phyloP scores from a whole-genome alignment of 2,797 vertebrate species.

The Acipenser transmontanus region DNA sequence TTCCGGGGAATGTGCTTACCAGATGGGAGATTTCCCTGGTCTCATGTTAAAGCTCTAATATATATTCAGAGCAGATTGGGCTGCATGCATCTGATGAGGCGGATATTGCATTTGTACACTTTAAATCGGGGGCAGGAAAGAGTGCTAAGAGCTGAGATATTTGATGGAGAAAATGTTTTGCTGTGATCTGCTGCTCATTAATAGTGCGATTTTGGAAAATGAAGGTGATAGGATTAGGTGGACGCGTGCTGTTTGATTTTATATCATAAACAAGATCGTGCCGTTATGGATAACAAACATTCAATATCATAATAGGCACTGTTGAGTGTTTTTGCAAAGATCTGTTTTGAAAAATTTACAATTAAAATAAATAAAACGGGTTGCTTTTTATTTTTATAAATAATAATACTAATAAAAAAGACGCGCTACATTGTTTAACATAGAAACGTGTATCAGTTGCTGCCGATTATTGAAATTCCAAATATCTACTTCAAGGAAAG shows the following conservation, averaged over 20 bases:
- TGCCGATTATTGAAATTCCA: not conserved
- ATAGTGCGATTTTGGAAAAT: conserved; percentile 5
- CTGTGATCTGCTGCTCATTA: conserved; percentile 22
- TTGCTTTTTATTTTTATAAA: too few relatives aligned
- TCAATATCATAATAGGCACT: too few relatives aligned
- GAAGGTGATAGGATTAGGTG: conserved; percentile 3
- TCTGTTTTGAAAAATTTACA: too few relatives aligned
- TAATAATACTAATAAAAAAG: too few relatives aligned
- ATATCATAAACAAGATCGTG: conserved; percentile 3
- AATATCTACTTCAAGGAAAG: too few relatives aligned
- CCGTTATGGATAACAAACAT: not conserved
- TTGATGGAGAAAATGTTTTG: conserved; percentile 47
- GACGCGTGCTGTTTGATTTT: conserved; percentile 1
- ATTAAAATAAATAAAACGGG: too few relatives aligned
- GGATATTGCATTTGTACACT: conserved; percentile 83
- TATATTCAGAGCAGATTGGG: conserved; percentile 83
- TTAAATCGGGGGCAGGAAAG: conserved; percentile 70
- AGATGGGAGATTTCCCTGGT: conserved; percentile 77
- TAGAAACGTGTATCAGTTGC: not conserved
- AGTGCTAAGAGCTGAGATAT: conserved; percentile 63
- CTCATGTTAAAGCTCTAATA: conserved; percentile 83
- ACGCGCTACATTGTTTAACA: not conserved
- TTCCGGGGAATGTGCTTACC: conserved; percentile 75
- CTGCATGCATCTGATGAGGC: conserved; percentile 72
- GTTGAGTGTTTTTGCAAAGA: not conserved